These are phyloP conservation scores for Pavo muticus DNA, from an alignment of 2,113 vertebrate genomes.

Conservation along the genomic window DNA sequence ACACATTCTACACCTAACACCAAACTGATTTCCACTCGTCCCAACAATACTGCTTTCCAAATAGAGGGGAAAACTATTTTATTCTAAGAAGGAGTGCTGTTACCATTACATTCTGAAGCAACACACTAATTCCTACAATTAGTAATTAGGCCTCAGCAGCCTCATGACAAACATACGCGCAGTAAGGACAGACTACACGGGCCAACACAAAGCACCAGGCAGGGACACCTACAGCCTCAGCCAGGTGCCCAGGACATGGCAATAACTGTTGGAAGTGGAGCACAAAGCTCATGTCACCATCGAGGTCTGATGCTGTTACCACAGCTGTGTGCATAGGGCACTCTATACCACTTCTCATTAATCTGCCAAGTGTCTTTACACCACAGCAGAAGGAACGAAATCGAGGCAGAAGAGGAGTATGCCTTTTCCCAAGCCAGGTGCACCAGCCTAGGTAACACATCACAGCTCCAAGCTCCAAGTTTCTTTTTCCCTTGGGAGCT, in stretches of 20 bases:
- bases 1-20: background rate
- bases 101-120: background rate
- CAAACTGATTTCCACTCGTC: background rate
- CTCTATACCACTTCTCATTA: background rate
- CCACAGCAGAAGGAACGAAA: background rate
- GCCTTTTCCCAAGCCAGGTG: background rate
- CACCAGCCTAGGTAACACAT: background rate
- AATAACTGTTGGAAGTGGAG: background rate
- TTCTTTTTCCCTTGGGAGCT: background rate
- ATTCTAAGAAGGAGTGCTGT: background rate
- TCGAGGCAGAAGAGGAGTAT: background rate
- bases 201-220: accelerated
- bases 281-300: background rate
- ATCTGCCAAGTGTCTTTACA: background rate
- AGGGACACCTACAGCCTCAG: background rate
- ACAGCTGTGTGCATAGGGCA: background rate
- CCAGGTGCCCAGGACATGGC: accelerated
- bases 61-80: background rate
- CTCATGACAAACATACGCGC: background rate
- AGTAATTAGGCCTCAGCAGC: background rate
- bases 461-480: background rate
- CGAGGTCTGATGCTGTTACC: no score
- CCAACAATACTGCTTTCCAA: background rate
- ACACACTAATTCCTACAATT: background rate
- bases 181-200: background rate